Evolutionary conservation across 1,140 invertebrate genomes (phyloP).

Genomic region (Apolygus lucorum): DNA sequence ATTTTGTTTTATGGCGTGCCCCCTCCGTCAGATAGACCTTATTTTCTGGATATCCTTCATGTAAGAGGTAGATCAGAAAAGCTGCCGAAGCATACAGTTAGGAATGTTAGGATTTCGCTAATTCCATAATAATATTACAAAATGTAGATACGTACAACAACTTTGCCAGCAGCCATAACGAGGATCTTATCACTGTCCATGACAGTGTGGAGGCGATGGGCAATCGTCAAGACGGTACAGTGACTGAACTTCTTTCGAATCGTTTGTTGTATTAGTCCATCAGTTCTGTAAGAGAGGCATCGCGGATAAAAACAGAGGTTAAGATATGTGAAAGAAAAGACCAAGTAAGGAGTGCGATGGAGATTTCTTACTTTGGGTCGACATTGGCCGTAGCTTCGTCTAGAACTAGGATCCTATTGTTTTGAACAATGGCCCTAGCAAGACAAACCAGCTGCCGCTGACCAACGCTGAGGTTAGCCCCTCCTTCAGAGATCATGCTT

Average conservation of each 20-base stretch:
- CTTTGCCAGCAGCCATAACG: constrained; percentile 51
- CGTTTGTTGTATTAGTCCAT: constrained; percentile 53
- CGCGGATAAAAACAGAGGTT: not conserved
- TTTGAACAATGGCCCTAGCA: constrained; percentile 63
- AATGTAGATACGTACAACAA: constrained; percentile 40
- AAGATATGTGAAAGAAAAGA: not conserved
- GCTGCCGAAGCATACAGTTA: too few species aligned
- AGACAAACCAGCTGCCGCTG: constrained; percentile 63
- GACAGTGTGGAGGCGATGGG: constrained; percentile 61
- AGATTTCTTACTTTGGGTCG: constrained; percentile 52
- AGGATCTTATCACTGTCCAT: constrained; percentile 61
- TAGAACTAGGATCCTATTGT: constrained; percentile 60
- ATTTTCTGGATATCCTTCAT: too few species aligned
- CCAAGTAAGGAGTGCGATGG: not conserved
- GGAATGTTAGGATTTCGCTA: too few species aligned
- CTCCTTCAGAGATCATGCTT: constrained; percentile 49
- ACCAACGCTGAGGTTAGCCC: constrained; percentile 57
- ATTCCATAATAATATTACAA: too few species aligned
- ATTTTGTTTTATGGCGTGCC: too few species aligned
- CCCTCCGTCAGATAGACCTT: too few species aligned
- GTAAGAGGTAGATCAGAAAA: too few species aligned
- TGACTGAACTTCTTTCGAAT: constrained; percentile 50
- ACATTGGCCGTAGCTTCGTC: constrained; percentile 68
- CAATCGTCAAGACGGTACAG: constrained; percentile 57
- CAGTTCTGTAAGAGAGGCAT: constrained; percentile 41